Evolutionary conservation across 1,140 invertebrate genomes (phyloP).

Genomic region (Listronotus bonariensis): DNA sequence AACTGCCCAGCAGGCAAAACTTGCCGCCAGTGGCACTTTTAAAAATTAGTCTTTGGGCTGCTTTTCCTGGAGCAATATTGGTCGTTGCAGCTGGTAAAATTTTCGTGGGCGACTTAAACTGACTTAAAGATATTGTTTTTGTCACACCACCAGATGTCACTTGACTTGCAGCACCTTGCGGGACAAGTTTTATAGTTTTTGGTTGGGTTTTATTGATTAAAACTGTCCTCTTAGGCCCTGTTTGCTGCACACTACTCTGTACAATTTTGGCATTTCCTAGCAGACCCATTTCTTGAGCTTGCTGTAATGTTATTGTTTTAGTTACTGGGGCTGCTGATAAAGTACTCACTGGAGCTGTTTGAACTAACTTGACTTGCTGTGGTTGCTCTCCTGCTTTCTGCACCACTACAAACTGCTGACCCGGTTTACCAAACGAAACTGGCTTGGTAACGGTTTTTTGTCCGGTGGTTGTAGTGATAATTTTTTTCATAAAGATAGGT

Average conservation of each 20-base stretch:
- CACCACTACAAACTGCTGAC: slow-evolving; percentile 47
- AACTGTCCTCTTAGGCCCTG: slow-evolving; percentile 53
- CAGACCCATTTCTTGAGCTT: slow-evolving; percentile 71
- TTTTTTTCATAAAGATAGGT: slow-evolving; percentile 53
- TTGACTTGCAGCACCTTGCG: slow-evolving; percentile 43
- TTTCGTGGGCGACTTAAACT: slow-evolving; percentile 68
- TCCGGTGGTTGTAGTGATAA: slow-evolving; percentile 36
- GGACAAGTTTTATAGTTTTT: slow-evolving; percentile 49
- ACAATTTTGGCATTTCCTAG: slow-evolving; percentile 63
- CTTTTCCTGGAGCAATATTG: slow-evolving; percentile 55
- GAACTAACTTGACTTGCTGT: slow-evolving; percentile 46
- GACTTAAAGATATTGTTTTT: slow-evolving; percentile 42
- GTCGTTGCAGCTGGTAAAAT: slow-evolving; percentile 68
- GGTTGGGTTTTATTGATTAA: slow-evolving; percentile 56
- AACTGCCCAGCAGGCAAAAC: slow-evolving; percentile 59
- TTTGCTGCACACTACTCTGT: slow-evolving; percentile 52
- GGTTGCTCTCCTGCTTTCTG: slow-evolving; percentile 41
- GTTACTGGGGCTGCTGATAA: slow-evolving; percentile 54
- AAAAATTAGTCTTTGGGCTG: slow-evolving; percentile 64
- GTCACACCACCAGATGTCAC: slow-evolving; percentile 8
- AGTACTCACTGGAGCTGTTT: slow-evolving; percentile 14
- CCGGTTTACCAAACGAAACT: slow-evolving; percentile 30
- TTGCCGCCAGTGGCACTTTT: slow-evolving; percentile 58
- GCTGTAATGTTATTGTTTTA: slow-evolving; percentile 72
- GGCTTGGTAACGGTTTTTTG: slow-evolving; percentile 40